Evolutionary conservation across 2,888 invertebrate species (phyloP).

Genomic region (Patella pellucida): DNA sequence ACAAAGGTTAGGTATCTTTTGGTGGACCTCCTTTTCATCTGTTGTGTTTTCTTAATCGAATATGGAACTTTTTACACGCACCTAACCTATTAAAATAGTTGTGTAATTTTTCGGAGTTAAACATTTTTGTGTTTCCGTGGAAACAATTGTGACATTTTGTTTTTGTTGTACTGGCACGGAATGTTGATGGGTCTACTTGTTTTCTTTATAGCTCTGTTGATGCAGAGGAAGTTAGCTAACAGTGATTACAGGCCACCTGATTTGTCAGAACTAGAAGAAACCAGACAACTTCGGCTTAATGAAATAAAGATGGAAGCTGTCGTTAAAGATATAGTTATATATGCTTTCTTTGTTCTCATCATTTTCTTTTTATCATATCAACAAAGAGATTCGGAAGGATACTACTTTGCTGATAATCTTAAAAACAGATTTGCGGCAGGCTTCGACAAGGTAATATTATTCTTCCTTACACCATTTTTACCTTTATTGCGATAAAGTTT

Average conservation of each 20-base stretch:
- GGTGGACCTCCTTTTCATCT: too few species aligned
- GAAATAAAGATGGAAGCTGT: slow-evolving; percentile 69
- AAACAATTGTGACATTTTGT: too few species aligned
- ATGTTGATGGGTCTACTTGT: neutral
- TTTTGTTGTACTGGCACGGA: too few species aligned
- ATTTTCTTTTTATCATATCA: slow-evolving; percentile 71
- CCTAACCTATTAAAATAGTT: too few species aligned
- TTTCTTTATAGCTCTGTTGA: slow-evolving; percentile 57
- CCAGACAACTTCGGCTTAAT: slow-evolving; percentile 60
- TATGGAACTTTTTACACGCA: too few species aligned
- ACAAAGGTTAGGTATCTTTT: too few species aligned
- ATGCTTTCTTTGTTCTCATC: slow-evolving; percentile 67
- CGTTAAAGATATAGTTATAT: slow-evolving; percentile 64
- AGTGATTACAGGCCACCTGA: slow-evolving; percentile 63
- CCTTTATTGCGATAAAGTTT: too few species aligned
- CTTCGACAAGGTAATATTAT: slow-evolving; percentile 45
- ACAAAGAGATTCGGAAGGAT: slow-evolving; percentile 64
- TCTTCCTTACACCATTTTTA: too few species aligned
- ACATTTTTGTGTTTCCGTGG: too few species aligned
- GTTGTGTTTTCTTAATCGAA: too few species aligned
- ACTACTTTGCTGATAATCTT: slow-evolving; percentile 54
- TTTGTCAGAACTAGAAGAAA: slow-evolving; percentile 52
- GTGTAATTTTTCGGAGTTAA: too few species aligned
- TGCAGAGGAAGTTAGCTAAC: slow-evolving; percentile 57
- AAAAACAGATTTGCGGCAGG: slow-evolving; percentile 56